Evolutionary conservation across 2,888 invertebrate species (phyloP), one percentile per base, ranked within the genome.

Genomic region (Autographa pulchrina): DNA sequence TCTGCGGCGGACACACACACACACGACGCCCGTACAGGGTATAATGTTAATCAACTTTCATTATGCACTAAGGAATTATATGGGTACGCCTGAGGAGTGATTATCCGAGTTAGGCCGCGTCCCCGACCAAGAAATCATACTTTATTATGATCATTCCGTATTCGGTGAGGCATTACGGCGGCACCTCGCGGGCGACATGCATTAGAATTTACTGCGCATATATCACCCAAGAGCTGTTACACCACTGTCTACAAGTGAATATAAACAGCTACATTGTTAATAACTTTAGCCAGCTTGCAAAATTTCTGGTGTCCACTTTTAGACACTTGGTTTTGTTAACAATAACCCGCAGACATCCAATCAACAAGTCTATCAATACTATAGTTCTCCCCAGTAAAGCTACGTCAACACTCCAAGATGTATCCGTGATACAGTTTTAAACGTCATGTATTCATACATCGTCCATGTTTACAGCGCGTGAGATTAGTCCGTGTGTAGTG

Each of bases 1-100:
- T 97, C 97, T 97, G 97, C 96, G 97, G 97, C 97, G 97, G 97
- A 97, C 97, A 97, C 97, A 97, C 97, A 96, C 96, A 95, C 96
- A 94, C 91, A 76, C 72, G 75, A 72, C 81, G 80, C 80, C 58
- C 81, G 85, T 88, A 86, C 86, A 86, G 89, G 85, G 90, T 90
- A 90, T 94, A 94, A 95, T 94, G 95, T 95, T 96, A 96, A 95
- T 96, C 96, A 95, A 95, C 95, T 96, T 96, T 96, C 95, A 96
- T 96, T 96, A 95, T 95, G 95, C 95, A 96, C 96, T 95, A 95
- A 95, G 96, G 96, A 96, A 94, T 95, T 95, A 95, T 93, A 94
- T 93, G 94, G 95, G 94, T 93, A 94, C 94, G 95, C 94, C 95
- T 92, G 91, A 95, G 95, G 96, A 96, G 95, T 94, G 95, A 95